Base-by-base conservation (phyloP, 2,113 vertebrate genomes). In the Ahaetulla prasina region DNA sequence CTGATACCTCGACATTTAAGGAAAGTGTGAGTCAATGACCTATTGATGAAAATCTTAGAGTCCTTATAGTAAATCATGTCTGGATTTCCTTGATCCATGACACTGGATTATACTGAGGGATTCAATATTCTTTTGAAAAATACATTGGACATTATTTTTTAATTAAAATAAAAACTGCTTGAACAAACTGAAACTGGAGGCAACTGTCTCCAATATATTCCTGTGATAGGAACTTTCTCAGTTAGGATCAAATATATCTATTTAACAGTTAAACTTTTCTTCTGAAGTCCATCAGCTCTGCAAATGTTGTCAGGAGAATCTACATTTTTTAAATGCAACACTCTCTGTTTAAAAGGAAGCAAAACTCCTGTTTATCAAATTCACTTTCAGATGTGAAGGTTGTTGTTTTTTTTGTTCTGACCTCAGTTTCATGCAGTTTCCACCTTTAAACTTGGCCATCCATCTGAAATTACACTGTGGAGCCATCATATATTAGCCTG, bases 1-100 rank as follows among this genome's bases (percentile, higher is more conserved):
- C 91, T 95, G 89, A 93, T 90, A 93, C 90, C 89, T 95, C 92
- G 94, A 92, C 80, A 39, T 85, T 92, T 94, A 91, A 90, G 88
- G 0, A 0, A 89, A 89, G 93, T 92, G 39, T 0, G 52, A 92
- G 94, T 95, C 91, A 93, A 96, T 95, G 93, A 94, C 93, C 90
- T 95, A 90, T 92, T 93, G 50, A 45, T 0, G 89, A 95, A 91
- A 96, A 85, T 86, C 0, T 0, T 86, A 43, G 90, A 23, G 84
- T 90, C 92, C 1, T 89, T 90, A 55, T 88, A 85, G 50, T 91
- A 92, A 93, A 91, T 91, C 88, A 95, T 89, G 86, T 93, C 1
- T 0, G 0, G 22, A 63, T 85, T 91, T 74, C 60, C 22, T 89
- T 86, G 39, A 60, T 53, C 90, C 92, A 89, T 49, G 39, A 85